Conservation (phyloP, 1,140 invertebrate species). For the Lamellibrachia luymesi region DNA sequence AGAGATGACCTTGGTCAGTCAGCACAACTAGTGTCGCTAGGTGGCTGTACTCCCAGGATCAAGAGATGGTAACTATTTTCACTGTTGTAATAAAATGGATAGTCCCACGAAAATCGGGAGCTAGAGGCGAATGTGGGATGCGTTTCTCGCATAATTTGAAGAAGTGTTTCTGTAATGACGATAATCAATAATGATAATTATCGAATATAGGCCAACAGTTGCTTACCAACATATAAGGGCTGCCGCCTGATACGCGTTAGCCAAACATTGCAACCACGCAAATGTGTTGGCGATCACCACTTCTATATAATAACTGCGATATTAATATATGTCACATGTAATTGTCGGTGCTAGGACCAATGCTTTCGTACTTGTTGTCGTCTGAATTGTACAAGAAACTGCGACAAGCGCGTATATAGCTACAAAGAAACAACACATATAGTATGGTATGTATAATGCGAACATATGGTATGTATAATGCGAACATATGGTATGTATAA, state of each 20-base stretch:
- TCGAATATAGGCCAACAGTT: not conserved
- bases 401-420: not conserved
- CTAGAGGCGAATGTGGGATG: too few species aligned
- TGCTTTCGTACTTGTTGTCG: not conserved
- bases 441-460: too few species aligned
- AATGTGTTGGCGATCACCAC: not conserved
- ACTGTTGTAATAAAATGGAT: not conserved
- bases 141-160: not conserved
- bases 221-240: not conserved
- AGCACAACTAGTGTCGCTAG: not conserved
- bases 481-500: too few species aligned
- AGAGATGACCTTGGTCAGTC: not conserved
- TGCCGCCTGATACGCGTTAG: not conserved
- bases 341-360: constrained; percentile 7
- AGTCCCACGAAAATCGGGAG: too few species aligned
- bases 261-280: not conserved
- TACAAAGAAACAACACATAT: not conserved
- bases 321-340: not conserved
- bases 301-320: not conserved
- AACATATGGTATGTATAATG: too few species aligned
- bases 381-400: not conserved
- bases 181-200: not conserved
- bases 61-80: not conserved
- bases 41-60: not conserved
- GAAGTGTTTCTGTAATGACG: not conserved